Conservation (phyloP, 64 coral and sea anemone species). For the Actinia equina region DNA sequence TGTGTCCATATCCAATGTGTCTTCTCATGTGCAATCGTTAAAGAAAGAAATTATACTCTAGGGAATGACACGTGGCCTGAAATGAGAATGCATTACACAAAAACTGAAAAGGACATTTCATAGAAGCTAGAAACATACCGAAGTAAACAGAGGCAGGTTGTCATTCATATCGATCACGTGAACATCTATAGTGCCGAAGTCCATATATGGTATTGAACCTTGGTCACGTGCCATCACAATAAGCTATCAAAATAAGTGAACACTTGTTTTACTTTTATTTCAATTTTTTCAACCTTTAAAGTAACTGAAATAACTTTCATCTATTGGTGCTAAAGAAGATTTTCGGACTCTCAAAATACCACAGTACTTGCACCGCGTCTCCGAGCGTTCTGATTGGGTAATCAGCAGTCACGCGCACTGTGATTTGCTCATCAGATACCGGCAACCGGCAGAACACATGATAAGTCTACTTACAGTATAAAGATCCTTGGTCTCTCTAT, state of each 20-base stretch:
- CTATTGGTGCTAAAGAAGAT: too few relatives aligned
- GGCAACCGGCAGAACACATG: neutral
- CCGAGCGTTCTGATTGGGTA: too few relatives aligned
- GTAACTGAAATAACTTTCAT: too few relatives aligned
- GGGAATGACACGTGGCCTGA: neutral
- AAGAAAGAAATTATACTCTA: too few relatives aligned
- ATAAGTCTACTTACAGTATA: conserved; percentile 50
- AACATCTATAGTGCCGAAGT: conserved; percentile 91
- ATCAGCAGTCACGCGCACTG: too few relatives aligned
- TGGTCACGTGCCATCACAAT: conserved; percentile 94
- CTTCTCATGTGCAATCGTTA: too few relatives aligned
- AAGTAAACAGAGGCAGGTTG: conserved; percentile 64
- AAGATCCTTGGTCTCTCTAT: conserved; percentile 56
- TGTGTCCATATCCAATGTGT: too few relatives aligned
- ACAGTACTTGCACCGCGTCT: too few relatives aligned
- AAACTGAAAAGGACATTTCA: neutral
- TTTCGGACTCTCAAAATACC: too few relatives aligned
- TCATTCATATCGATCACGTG: conserved; percentile 83
- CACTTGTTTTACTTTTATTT: too few relatives aligned
- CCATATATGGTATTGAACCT: conserved; percentile 83
- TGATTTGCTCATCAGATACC: fast-evolving
- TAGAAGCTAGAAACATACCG: neutral
- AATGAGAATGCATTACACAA: too few relatives aligned
- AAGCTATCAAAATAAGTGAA: conserved; percentile 31
- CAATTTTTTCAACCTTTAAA: too few relatives aligned